Evolutionary conservation across 2,113 vertebrate genomes (phyloP).

Genomic region (Numenius arquata): DNA sequence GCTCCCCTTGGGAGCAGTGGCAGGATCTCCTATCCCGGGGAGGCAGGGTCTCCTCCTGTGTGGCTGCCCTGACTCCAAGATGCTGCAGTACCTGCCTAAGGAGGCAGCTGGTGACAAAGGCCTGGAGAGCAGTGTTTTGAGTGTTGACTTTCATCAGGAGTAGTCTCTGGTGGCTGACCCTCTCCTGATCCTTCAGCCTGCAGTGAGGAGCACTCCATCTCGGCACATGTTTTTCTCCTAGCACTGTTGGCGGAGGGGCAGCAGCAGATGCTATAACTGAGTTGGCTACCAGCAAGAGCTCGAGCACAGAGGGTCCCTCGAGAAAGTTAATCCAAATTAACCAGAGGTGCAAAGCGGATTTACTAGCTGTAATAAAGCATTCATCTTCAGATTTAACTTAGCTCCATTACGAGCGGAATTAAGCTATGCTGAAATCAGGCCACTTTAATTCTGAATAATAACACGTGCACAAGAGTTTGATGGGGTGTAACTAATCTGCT

Average conservation of each 20-base stretch:
- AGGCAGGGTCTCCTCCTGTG: neutral
- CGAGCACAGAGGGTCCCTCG: neutral
- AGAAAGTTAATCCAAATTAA: conserved; percentile 48
- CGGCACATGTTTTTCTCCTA: neutral
- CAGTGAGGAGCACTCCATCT: neutral
- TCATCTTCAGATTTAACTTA: conserved; percentile 31
- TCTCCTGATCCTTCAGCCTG: neutral
- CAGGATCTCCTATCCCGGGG: neutral
- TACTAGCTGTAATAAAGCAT: conserved; percentile 11
- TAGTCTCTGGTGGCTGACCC: neutral
- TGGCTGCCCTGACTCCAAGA: neutral
- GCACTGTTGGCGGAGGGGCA: neutral
- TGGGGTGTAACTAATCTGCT: conserved; percentile 44
- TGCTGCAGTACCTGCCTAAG: neutral
- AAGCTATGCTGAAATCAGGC: conserved; percentile 40
- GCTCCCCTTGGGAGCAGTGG: neutral
- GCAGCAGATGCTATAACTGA: neutral
- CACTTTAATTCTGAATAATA: conserved; percentile 40
- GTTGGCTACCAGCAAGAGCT: neutral
- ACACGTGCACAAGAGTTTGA: conserved; percentile 21
- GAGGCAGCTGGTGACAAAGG: neutral
- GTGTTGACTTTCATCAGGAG: neutral
- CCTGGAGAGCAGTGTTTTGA: neutral
- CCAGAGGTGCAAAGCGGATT: conserved; percentile 5
- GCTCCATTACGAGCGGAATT: neutral